These are phyloP conservation scores for Diadromus collaris DNA, from an alignment of 2,888 invertebrate species.

Conservation along the genomic window DNA sequence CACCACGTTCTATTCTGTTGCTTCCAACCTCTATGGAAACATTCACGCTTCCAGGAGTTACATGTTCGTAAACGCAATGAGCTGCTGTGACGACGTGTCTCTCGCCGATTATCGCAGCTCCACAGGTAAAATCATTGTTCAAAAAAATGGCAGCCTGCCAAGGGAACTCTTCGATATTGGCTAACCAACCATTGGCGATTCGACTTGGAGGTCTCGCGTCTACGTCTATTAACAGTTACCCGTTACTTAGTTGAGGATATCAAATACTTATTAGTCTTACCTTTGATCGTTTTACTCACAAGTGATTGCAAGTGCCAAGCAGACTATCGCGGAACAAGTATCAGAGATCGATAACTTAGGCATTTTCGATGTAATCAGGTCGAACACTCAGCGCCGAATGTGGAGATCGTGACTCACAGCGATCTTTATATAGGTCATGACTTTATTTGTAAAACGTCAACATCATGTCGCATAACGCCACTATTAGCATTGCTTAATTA, in stretches of 20 bases:
- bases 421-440: background rate
- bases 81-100: slow-evolving; percentile 17
- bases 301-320: background rate
- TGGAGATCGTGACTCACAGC: background rate
- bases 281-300: background rate
- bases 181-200: background rate
- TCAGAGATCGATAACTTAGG: background rate
- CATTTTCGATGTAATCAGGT: background rate
- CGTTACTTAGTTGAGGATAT: background rate
- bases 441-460: background rate
- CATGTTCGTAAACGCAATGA: slow-evolving; percentile 9
- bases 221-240: background rate
- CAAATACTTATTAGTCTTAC: background rate
- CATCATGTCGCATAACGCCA: background rate
- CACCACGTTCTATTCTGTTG: background rate
- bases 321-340: background rate
- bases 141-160: slow-evolving; percentile 10
- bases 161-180: slow-evolving; percentile 9
- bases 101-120: slow-evolving; percentile 15
- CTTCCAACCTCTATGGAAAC: background rate
- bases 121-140: background rate
- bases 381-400: background rate
- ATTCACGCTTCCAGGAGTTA: background rate
- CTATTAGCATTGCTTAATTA: background rate
- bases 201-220: slow-evolving; percentile 4